These are phyloP conservation scores for Oligia strigilis DNA, from an alignment of 2,888 invertebrate genomes.

Conservation along the genomic window DNA sequence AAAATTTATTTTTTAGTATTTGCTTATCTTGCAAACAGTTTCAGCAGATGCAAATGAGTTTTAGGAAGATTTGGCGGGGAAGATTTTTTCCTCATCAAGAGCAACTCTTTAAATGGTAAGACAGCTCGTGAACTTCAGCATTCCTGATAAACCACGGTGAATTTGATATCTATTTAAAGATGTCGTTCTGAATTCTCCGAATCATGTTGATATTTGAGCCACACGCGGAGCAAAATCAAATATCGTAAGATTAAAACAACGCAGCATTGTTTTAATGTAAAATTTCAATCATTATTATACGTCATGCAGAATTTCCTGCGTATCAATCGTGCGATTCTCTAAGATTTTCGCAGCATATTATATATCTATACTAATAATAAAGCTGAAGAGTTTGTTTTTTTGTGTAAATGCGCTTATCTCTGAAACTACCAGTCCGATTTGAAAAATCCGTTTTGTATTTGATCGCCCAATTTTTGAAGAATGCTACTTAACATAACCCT, in stretches of 20 bases:
- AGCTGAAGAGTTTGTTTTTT: not conserved
- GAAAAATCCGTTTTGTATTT: not conserved
- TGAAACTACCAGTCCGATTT: not conserved
- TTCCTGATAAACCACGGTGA: too few species aligned
- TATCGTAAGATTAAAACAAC: not conserved
- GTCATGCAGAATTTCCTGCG: not conserved
- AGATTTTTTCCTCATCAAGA: not conserved
- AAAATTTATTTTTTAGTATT: not conserved
- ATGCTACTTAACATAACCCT: too few species aligned
- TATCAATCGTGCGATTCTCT: not conserved
- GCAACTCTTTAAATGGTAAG: not conserved
- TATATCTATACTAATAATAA: too few species aligned
- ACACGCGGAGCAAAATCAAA: not conserved
- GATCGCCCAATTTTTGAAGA: not conserved
- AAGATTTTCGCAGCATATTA: too few species aligned
- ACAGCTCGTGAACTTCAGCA: not conserved
- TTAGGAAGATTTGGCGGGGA: not conserved
- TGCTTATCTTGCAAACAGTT: not conserved
- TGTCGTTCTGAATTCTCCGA: not conserved
- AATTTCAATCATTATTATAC: not conserved
- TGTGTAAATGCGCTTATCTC: not conserved
- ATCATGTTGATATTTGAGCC: not conserved
- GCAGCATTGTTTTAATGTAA: not conserved
- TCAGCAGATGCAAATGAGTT: not conserved
- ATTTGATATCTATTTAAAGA: not conserved